phyloP scores from a whole-genome alignment of 2,113 vertebrate species.

The Pelobates fuscus region DNA sequence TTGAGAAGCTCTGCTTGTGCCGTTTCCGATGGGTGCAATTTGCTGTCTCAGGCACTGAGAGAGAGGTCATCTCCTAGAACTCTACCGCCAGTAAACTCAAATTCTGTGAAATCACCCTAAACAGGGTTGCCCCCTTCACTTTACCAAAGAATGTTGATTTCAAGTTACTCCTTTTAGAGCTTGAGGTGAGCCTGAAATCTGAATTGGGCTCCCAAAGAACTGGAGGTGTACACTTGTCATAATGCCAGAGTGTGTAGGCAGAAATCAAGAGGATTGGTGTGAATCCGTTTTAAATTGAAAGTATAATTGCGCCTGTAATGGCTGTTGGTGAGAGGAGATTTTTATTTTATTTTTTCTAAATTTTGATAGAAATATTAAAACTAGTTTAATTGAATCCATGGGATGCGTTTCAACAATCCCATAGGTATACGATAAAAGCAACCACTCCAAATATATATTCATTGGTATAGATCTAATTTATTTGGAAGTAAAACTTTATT shows the following conservation, averaged over 20 bases:
- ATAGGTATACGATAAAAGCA: too few species aligned
- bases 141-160: conserved; percentile 40
- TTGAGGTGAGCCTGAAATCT: background rate
- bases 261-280: background rate
- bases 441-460: background rate
- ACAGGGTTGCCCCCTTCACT: background rate
- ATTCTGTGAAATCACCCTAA: conserved; percentile 93
- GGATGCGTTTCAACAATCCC: too few species aligned
- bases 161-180: background rate
- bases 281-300: background rate
- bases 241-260: background rate
- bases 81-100: conserved; percentile 94
- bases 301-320: background rate
- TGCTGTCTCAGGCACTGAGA: conserved; percentile 97
- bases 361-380: too few species aligned
- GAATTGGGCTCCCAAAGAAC: background rate
- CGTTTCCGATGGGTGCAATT: conserved; percentile 93
- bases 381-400: too few species aligned
- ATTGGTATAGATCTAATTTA: too few species aligned
- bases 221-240: background rate
- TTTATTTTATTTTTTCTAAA: too few species aligned
- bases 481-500: too few species aligned
- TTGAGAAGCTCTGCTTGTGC: conserved; percentile 92
- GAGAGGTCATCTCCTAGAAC: conserved; percentile 95
- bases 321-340: background rate